phyloP scores from a whole-genome alignment of 1,140 invertebrate species.

The Eriosoma lanigerum region DNA sequence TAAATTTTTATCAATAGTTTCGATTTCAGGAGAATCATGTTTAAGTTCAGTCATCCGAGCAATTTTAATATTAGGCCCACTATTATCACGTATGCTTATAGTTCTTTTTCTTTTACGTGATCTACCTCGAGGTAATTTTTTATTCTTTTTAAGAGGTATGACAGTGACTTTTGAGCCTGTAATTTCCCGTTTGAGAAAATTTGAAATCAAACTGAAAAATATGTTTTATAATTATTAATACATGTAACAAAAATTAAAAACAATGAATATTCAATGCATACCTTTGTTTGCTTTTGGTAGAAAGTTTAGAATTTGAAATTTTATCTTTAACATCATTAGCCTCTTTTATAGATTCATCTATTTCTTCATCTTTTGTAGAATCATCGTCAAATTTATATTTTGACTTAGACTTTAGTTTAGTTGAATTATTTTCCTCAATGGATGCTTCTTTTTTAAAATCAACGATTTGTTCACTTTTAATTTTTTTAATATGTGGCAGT shows the following conservation, averaged over 20 bases:
- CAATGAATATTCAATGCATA: not conserved
- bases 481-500: not conserved
- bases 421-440: not conserved
- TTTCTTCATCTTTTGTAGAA: not conserved
- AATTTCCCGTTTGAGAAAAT: not conserved
- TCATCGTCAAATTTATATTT: not conserved
- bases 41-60: not conserved
- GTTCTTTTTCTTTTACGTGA: constrained; percentile 39
- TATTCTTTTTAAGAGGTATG: constrained; percentile 13
- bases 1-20: not conserved
- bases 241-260: not conserved
- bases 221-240: not conserved
- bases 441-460: not conserved
- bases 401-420: not conserved
- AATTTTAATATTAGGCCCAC: constrained; percentile 13
- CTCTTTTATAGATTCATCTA: not conserved
- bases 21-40: not conserved
- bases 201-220: constrained; percentile 29
- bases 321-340: not conserved
- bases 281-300: not conserved
- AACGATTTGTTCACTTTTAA: not conserved
- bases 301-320: not conserved
- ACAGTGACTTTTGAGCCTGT: not conserved
- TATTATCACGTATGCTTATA: not conserved
- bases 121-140: not conserved